Base-by-base conservation (phyloP, 2,888 invertebrate species). In the Dione juno region DNA sequence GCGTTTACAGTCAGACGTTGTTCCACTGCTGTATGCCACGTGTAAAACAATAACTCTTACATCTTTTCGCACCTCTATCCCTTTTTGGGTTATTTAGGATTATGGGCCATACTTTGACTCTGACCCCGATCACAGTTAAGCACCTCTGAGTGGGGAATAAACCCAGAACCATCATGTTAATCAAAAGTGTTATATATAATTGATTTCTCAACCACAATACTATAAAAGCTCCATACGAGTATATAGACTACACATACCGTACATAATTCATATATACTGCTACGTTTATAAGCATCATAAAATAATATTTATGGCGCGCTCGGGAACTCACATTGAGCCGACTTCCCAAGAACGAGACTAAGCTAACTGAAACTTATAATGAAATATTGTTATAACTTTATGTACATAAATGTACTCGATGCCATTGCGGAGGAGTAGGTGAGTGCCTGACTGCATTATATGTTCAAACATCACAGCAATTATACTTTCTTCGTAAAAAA, bases 291-390 rank as follows among this genome's bases (percentile, higher is more conserved):
- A 53, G 61, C 52, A 37, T 52, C 64, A 53, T 61, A 67, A 67
- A 52, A 41, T 67, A 14, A 63, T 37, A 63, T 67, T 67, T 67
- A 67, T 50, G 40, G 50, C n/a, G 48, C 50, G 48, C 67, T 52
- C 16, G 28, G 59, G 52, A 52, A 59, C 58, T 41, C 41, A 14
- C 14, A 28, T 21, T 67, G 48, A 58, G 58, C 40, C 40, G 48
- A 21, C 58, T 67, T n/a, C 40, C 58, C 52, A 59, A 35, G 57
- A 28, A 63, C 28, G 43, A 21, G 59, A 21, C 59, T 59, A n/a
- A 43, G 1, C 14, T 43, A 59, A 43, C 59, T 59, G 21, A 41
- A 59, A 59, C 43, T 59, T 41, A 59, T 59, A 43, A 59, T 59
- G 59, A 41, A 59, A 59, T 43, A 21, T 58, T 58, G 5, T 59